Percentiles rank a stretch among this genome's conserved stretches.
phyloP scores from a whole-genome alignment of 2,797 vertebrate genomes.

The Enteromius thamalakanensis region DNA sequence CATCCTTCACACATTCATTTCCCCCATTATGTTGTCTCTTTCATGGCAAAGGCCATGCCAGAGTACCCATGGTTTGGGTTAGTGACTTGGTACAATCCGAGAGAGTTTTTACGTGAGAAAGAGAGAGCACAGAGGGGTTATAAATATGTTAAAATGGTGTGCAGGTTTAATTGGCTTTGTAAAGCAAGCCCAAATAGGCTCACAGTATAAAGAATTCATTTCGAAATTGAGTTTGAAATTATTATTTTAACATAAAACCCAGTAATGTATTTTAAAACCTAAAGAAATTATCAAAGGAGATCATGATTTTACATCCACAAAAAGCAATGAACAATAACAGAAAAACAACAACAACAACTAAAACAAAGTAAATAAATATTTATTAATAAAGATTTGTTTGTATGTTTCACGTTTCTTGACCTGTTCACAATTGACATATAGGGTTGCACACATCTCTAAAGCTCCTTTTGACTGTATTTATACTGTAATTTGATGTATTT shows the following conservation, averaged over 20 bases:
- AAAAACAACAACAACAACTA: background rate
- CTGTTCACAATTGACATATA: background rate
- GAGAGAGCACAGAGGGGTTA: slow-evolving; percentile 78
- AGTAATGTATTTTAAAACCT: slow-evolving; percentile 48
- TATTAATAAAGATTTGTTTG: background rate
- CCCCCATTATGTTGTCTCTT: slow-evolving; percentile 93
- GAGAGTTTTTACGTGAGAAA: slow-evolving; percentile 55
- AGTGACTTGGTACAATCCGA: slow-evolving; percentile 88
- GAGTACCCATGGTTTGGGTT: slow-evolving; percentile 79
- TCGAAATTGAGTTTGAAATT: slow-evolving; percentile 74
- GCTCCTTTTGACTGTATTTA: slow-evolving; percentile 4
- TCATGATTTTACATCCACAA: background rate
- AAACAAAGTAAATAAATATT: background rate
- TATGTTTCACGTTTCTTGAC: background rate
- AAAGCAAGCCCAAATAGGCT: slow-evolving; percentile 84
- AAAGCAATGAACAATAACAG: background rate
- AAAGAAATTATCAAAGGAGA: slow-evolving; percentile 33
- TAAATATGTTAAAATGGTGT: slow-evolving; percentile 96
- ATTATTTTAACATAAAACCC: slow-evolving; percentile 47
- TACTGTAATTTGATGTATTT: background rate
- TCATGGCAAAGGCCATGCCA: slow-evolving; percentile 87
- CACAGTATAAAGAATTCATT: slow-evolving; percentile 87
- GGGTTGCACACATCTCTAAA: slow-evolving; percentile 4
- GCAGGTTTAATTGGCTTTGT: slow-evolving; percentile 91
- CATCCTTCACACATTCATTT: slow-evolving; percentile 97